Percentiles rank a stretch among this genome's conserved stretches.
These are phyloP conservation scores for Diplazon laetatorius DNA, from an alignment of 2,888 invertebrate genomes.

Conservation along the genomic window DNA sequence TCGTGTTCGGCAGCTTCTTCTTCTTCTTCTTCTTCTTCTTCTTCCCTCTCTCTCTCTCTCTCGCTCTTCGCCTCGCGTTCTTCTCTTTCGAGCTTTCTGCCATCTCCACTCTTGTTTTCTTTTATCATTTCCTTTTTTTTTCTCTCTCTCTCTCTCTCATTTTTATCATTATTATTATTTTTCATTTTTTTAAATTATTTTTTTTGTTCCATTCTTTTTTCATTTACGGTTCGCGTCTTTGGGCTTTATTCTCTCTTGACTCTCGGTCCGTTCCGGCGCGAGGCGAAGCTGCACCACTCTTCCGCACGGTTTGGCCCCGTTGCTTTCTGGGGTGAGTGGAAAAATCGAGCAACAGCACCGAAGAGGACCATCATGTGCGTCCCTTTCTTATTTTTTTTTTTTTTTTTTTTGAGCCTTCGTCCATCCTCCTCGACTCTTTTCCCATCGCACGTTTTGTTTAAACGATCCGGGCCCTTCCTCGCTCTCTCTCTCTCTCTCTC, in stretches of 20 bases:
- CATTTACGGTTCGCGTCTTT: conserved; percentile 39
- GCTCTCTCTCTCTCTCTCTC: too few species aligned
- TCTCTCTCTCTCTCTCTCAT: conserved; percentile 29
- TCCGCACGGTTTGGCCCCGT: too few species aligned
- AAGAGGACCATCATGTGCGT: too few species aligned
- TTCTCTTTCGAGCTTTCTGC: conserved; percentile 43
- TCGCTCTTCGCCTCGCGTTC: conserved; percentile 37
- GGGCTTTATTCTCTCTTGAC: too few species aligned
- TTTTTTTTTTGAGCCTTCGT: conserved; percentile 25
- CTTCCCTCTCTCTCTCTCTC: conserved; percentile 62
- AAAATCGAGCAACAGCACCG: too few species aligned
- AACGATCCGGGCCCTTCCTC: conserved; percentile 34
- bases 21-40: conserved; percentile 63
- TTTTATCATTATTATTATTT: neutral
- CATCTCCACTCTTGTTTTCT: conserved; percentile 20
- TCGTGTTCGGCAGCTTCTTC: conserved; percentile 81
- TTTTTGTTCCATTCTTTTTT: conserved; percentile 13
- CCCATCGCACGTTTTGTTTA: conserved; percentile 35
- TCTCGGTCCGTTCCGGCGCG: too few species aligned
- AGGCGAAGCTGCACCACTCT: too few species aligned
- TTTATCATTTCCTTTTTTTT: conserved; percentile 19
- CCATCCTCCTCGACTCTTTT: conserved; percentile 8
- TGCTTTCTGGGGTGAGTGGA: too few species aligned
- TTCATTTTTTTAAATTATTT: conserved; percentile 22
- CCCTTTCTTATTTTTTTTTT: neutral